These are phyloP conservation scores for Cassiopea xamachana DNA, from an alignment of 30 jellyfish, hydroid and myxozoan genomes.

Conservation along the genomic window DNA sequence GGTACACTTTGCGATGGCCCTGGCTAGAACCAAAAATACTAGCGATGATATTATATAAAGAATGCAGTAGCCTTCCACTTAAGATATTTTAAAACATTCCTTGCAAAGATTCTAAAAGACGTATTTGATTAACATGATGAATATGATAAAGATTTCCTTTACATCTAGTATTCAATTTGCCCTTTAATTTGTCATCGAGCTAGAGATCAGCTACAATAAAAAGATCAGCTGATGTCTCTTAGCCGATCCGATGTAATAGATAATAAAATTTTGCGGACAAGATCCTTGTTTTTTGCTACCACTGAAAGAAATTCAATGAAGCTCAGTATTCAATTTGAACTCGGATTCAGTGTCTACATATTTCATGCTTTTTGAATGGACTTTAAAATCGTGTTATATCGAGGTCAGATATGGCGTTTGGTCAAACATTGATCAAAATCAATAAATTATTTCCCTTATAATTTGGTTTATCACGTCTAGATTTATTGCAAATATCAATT, in stretches of 20 bases:
- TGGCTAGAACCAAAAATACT: no score
- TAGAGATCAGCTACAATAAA: constrained; percentile 51
- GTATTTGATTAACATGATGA: neutral
- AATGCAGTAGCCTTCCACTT: no score
- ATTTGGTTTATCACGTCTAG: constrained; percentile 60
- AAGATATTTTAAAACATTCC: no score
- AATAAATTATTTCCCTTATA: constrained; percentile 38
- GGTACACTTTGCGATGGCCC: no score
- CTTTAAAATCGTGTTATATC: constrained; percentile 26
- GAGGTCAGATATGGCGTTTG: constrained; percentile 15
- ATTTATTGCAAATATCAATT: constrained; percentile 39
- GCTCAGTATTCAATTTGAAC: constrained; percentile 39
- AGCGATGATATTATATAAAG: neutral
- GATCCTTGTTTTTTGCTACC: constrained; percentile 27
- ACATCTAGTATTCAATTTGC: neutral
- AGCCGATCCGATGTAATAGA: constrained; percentile 29
- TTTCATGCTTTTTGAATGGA: constrained; percentile 23
- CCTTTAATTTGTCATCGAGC: neutral
- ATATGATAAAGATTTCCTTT: neutral
- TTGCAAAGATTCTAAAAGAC: no score
- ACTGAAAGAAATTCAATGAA: constrained; percentile 18
- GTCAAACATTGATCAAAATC: constrained; percentile 42
- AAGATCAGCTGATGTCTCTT: constrained; percentile 50
- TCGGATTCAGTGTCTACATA: constrained; percentile 35
- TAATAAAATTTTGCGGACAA: constrained; percentile 37